Percentiles rank a stretch among this genome's conserved stretches.
Conservation (phyloP, 2,797 vertebrate genomes). For the Pelobates cultripes region DNA sequence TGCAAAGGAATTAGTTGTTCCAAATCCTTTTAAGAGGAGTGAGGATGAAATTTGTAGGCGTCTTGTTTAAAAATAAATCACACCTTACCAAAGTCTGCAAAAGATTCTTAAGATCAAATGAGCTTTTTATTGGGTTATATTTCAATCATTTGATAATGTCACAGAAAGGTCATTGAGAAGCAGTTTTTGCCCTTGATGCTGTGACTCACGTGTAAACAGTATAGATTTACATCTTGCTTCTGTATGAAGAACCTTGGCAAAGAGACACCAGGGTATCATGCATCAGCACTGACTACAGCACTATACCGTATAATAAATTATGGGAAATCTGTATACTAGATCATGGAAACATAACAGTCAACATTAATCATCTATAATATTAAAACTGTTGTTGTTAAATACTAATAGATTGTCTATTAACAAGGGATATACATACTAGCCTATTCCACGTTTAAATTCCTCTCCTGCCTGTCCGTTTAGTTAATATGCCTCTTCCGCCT, state of each 20-base stretch:
- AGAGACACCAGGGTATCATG: not conserved
- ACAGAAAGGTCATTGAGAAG: conserved; percentile 23
- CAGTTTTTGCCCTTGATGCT: conserved; percentile 19
- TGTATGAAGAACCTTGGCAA: conserved; percentile 5
- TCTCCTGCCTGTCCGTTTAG: too few relatives aligned
- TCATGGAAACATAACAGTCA: too few relatives aligned
- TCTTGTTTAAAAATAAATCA: conserved; percentile 42
- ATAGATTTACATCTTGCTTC: conserved; percentile 22
- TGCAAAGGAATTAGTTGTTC: conserved; percentile 33
- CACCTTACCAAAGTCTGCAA: conserved; percentile 8
- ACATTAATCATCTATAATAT: too few relatives aligned
- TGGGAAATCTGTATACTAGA: too few relatives aligned
- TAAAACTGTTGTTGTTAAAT: too few relatives aligned
- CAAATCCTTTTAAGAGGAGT: conserved; percentile 25
- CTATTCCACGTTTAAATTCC: too few relatives aligned
- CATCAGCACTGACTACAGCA: not conserved
- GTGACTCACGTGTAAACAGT: conserved; percentile 10
- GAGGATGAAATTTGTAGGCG: conserved; percentile 12
- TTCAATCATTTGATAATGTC: conserved; percentile 41
- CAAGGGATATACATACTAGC: too few relatives aligned
- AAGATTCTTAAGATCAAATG: conserved; percentile 26
- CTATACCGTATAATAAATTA: too few relatives aligned
- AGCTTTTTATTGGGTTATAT: conserved; percentile 31
- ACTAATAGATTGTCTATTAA: too few relatives aligned
- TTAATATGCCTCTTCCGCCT: too few relatives aligned